Evolutionary conservation across 2,888 invertebrate genomes (phyloP), one percentile per base, ranked within the genome.

Genomic region (Himalopsyche tibetana): DNA sequence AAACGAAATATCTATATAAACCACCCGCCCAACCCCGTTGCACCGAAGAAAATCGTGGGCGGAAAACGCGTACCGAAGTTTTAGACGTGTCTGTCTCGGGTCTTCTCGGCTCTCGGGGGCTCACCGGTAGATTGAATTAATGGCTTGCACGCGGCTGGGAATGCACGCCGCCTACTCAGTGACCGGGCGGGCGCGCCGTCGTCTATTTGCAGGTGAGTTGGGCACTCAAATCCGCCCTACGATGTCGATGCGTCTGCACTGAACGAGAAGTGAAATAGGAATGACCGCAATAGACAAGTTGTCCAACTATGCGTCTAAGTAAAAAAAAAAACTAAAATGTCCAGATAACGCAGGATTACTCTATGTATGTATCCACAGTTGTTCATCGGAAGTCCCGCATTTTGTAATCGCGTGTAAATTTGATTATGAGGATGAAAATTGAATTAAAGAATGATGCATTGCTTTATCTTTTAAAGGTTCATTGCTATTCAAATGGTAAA

Each of bases 181-280:
- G 74, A 74, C 74, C 74, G 74, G 74, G 74, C 74, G 74, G 28
- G 74, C 63, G 63, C 63, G 63, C 74, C 74, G 74, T 9, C 74
- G 74, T 74, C 74, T 74, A 74, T 74, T 74, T 74, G 12, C 74
- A 74, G 74, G 74, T 74, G 36, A 36, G 36, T 63, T 2, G 28
- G 15, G 28, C 28, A 28, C 19, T 74, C 15, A 4, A 38, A 74
- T 74, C 38, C 19, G 15, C 74, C 74, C 74, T 15, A 3, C 19
- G 38, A 74, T 38, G 38, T 3, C 28, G 6, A 38, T 69, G 69
- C 28, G 69, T 36, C 69, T 36, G 69, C 69, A 15, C 19, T 15
- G 38, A 36, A 36, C 63, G 36, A 12, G 38, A 19, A 38, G 5
- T 74, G 15, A 15, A 9, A 28, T 69, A 9, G 28, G 28, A 69